Evolutionary conservation across 2,797 vertebrate species (phyloP).

Genomic region (Pangasius krempfi): DNA sequence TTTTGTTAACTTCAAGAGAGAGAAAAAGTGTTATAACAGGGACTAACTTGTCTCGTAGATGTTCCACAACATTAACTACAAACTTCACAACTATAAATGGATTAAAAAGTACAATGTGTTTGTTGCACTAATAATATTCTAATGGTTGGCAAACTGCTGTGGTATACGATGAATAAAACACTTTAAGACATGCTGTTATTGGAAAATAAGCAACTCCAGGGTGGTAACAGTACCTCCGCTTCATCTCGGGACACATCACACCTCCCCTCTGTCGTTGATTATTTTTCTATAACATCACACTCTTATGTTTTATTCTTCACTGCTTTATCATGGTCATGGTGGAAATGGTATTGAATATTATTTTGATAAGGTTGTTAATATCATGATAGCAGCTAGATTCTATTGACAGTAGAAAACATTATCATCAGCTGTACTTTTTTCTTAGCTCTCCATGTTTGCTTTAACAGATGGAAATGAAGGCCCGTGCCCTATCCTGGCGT

Average conservation of each 20-base stretch:
- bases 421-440: neutral
- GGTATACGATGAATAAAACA: neutral
- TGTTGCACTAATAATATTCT: neutral
- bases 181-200: neutral
- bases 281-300: neutral
- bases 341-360: neutral
- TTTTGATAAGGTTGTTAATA: neutral
- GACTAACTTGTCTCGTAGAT: neutral
- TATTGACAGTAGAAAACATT: neutral
- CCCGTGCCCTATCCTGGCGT: conserved; percentile 75
- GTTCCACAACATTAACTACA: neutral
- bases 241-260: neutral
- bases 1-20: neutral
- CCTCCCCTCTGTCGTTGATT: too few relatives aligned
- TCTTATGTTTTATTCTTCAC: neutral
- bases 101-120: neutral
- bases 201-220: neutral
- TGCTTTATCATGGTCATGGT: neutral
- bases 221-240: neutral
- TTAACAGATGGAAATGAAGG: conserved; percentile 73
- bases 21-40: neutral
- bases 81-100: neutral
- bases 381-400: neutral
- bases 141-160: neutral
- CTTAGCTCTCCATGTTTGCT: neutral